Evolutionary conservation across 2,797 vertebrate species (phyloP).

Genomic region (Chaetophractus vellerosus): DNA sequence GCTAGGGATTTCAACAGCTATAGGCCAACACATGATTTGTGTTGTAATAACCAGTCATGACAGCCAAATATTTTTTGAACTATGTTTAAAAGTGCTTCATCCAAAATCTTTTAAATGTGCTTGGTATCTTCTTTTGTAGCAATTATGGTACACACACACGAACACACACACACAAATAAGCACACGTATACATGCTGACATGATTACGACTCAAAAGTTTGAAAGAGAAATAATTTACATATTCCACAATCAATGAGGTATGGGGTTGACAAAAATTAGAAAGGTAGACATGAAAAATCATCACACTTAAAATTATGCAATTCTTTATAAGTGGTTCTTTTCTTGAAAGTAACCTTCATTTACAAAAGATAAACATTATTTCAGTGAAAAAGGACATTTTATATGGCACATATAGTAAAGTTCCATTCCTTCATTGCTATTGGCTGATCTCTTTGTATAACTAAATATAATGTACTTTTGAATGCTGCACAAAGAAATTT

Average conservation of each 20-base stretch:
- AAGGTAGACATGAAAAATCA: background rate
- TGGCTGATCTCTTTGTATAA: background rate
- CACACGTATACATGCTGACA: background rate
- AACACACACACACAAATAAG: background rate
- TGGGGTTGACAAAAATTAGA: background rate
- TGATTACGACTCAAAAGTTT: background rate
- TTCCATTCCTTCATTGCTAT: background rate
- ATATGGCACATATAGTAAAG: background rate
- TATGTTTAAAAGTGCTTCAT: conserved; percentile 65
- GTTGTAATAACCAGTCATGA: conserved; percentile 82
- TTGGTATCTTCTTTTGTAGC: conserved; percentile 44
- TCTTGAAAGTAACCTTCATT: background rate
- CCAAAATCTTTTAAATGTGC: conserved; percentile 66
- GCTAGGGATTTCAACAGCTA: conserved; percentile 84
- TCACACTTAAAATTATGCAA: background rate
- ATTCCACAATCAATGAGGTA: background rate
- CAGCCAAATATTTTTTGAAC: conserved; percentile 78
- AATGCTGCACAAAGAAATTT: background rate
- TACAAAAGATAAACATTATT: background rate
- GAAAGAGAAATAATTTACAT: background rate
- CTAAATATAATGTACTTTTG: background rate
- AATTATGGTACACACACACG: background rate
- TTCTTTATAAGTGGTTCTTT: background rate
- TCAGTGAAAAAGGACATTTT: background rate
- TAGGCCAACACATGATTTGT: conserved; percentile 84